Conservation (phyloP, 1,140 invertebrate genomes). For the Tetragnatha versicolor region DNA sequence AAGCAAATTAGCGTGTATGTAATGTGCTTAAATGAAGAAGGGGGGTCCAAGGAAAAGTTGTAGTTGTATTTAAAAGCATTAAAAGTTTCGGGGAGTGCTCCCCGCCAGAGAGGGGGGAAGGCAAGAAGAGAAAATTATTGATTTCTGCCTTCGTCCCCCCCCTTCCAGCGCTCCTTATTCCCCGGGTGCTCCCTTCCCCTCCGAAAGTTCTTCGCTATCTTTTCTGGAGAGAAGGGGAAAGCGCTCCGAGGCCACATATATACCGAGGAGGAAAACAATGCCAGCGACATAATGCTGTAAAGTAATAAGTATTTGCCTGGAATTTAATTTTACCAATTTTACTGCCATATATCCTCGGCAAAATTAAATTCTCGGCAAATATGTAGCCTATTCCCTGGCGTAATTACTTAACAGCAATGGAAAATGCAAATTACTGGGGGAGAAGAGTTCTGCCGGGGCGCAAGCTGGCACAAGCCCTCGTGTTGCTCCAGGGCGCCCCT, state of each 20-base stretch:
- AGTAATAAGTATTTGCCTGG: constrained; percentile 56
- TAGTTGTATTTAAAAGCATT: constrained; percentile 56
- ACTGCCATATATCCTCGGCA: constrained; percentile 56
- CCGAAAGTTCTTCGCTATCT: constrained; percentile 51
- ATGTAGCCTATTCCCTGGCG: constrained; percentile 56
- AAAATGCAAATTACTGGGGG: constrained; percentile 55
- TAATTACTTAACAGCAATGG: constrained; percentile 57
- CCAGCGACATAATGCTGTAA: constrained; percentile 56
- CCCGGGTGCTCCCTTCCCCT: constrained; percentile 12
- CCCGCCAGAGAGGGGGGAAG: constrained; percentile 1
- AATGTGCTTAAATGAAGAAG: constrained; percentile 56
- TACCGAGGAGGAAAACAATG: constrained; percentile 51
- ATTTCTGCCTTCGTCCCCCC: constrained; percentile 41
- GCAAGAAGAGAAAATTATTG: constrained; percentile 53
- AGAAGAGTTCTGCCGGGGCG: constrained; percentile 12
- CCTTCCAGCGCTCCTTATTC: constrained; percentile 37
- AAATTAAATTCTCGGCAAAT: constrained; percentile 57
- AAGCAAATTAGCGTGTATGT: constrained; percentile 56
- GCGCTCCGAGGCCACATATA: constrained; percentile 53
- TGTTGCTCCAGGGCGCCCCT: constrained; percentile 34
- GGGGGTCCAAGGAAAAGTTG: constrained; percentile 53
- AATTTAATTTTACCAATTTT: constrained; percentile 57
- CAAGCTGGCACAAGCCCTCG: constrained; percentile 49
- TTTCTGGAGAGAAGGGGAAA: constrained; percentile 33
- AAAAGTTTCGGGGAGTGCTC: constrained; percentile 53